Evolutionary conservation across 1,140 invertebrate genomes (phyloP), one percentile per base, ranked within the genome.

Genomic region (Drosophila paulistorum): DNA sequence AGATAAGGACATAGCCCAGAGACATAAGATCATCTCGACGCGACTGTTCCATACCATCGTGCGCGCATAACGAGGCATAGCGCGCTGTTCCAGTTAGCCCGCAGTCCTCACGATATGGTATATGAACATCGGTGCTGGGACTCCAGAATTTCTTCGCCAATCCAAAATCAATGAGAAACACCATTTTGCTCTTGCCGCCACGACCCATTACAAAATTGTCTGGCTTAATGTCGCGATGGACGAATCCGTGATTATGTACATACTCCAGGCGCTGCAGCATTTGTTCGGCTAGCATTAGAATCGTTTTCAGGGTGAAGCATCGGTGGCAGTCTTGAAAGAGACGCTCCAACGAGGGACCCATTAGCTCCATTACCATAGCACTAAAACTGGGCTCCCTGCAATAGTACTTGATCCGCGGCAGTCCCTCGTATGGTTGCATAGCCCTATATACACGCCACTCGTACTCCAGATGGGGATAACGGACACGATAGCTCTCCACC

Each of bases 151-250:
- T 99, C 93, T 99, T 99, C 55, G 98, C 97, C 82, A 99, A 93
- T 33, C 98, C 98, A 93, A 98, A 99, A 93, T 99, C 98, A 87
- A 99, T 98, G 51, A 98, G 94, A 93, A 98, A 98, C 41, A 98
- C n/a, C 5, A 97, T 96, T 92, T 98, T 98, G 94, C 97, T 98
- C 86, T 97, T 97, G 63, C 96, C 95, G 11, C 97, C 97, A 92
- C 98, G 98, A 69, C 98, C 98, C 97, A 99, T 99, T 63, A 99
- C 94, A 94, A 99, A 99, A 93, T 99, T 99, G 90, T 99, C 98
- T 42, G 98, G 98, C 91, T 98, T 98, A 84, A 98, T 98, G 92
- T 97, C 96, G 81, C 98, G 95, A 93, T 99, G 98, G 81, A 99
- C 98, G 93, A 98, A 99, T 83, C 97, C 97, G 92, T 98, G 98